Base-by-base conservation (phyloP, 1,140 invertebrate species). In the Drusus annulatus region DNA sequence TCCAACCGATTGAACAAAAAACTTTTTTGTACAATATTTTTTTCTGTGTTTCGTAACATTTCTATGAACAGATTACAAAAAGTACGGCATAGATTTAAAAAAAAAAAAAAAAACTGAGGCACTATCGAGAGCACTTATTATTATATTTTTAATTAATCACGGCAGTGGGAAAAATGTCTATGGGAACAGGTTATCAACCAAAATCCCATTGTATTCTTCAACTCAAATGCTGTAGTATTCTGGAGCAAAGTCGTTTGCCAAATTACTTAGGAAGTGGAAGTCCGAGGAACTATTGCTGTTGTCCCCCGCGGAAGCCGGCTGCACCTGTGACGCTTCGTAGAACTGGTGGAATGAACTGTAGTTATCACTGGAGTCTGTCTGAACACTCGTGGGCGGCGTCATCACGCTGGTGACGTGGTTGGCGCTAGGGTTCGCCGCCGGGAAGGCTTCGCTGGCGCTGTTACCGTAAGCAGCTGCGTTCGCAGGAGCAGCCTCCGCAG, bases 271-370 rank as follows among this genome's bases (percentile, higher is more conserved):
- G 85, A 97, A 97, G 87, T 97, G 97, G 87, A 97, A 97, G 86
- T 97, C 96, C 8, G 96, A 96, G 1, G 95, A 96, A 85, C 95
- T 96, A 85, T 96, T 96, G 83, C 94, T 96, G 87, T 96, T 96
- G 82, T 96, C 94, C n/a, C 93, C 88, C 86, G 91, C 81, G 83
- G 89, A 81, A 83, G 90, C 86, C 25, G 92, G 88, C 58, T 87
- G 86, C 16, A 88, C 87, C 80, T 91, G 89, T 17, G 91, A 88
- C 5, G 89, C 89, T 79, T 93, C 91, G 86, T 94, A 95, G 85
- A 93, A 94, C 83, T 93, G 93, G 76, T 93, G 93, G 84, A 92
- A 94, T 23, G 92, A 93, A 78, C 90, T 91, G 85, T 94, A 94
- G 23, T 91, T 90, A 28, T 94, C 93, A 51, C 86, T 90, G 78